Evolutionary conservation across 2,888 invertebrate species (phyloP).

Genomic region (Bhutanitis thaidina): DNA sequence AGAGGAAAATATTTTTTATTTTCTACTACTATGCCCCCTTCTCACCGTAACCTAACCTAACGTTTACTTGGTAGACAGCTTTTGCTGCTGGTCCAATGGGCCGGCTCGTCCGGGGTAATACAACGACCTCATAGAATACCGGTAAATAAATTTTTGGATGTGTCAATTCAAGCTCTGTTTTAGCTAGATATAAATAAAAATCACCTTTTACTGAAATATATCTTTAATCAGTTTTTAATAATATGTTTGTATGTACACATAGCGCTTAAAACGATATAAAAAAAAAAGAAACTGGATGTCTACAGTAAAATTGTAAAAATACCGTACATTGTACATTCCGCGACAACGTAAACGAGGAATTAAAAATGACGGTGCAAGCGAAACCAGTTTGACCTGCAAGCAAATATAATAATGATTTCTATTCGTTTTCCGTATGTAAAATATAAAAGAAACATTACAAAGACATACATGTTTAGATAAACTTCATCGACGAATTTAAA

Average conservation of each 20-base stretch:
- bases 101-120: too few species aligned
- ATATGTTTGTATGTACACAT: constrained; percentile 69
- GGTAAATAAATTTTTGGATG: too few species aligned
- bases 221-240: constrained; percentile 75
- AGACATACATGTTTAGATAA: not conserved
- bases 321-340: constrained; percentile 53
- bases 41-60: too few species aligned
- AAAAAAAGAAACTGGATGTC: constrained; percentile 55
- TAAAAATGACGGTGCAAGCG: constrained; percentile 9
- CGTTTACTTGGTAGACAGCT: too few species aligned
- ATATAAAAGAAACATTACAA: constrained; percentile 3
- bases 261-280: constrained; percentile 66
- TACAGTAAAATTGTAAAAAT: constrained; percentile 73
- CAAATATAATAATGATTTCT: constrained; percentile 5
- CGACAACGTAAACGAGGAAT: constrained; percentile 18
- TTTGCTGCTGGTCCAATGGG: too few species aligned
- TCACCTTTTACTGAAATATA: constrained; percentile 65
- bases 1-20: too few species aligned
- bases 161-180: too few species aligned
- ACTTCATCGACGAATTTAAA: not conserved
- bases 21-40: too few species aligned
- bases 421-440: constrained; percentile 1
- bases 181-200: too few species aligned
- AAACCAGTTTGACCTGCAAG: not conserved
- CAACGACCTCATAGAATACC: too few species aligned